phyloP scores from a whole-genome alignment of 2,113 vertebrate genomes.

The Xiphophorus hellerii region DNA sequence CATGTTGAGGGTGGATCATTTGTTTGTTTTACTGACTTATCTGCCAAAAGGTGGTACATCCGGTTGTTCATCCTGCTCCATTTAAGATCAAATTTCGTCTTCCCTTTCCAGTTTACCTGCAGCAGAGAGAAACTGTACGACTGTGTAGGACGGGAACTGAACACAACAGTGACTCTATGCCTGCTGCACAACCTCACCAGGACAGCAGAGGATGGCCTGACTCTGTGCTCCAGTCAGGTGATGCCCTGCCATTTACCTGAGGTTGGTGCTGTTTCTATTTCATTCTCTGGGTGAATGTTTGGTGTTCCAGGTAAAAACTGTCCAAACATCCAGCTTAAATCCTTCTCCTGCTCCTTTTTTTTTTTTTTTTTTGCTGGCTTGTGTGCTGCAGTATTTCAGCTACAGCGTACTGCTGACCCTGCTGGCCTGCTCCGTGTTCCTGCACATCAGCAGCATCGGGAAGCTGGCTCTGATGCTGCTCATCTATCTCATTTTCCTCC shows the following conservation, averaged over 20 bases:
- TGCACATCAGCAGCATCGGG: slow-evolving; percentile 97
- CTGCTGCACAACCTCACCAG: slow-evolving; percentile 85
- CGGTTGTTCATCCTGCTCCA: neutral
- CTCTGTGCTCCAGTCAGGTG: slow-evolving; percentile 80
- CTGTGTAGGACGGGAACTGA: slow-evolving; percentile 82
- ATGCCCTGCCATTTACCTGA: slow-evolving; percentile 91
- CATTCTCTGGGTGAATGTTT: slow-evolving; percentile 4
- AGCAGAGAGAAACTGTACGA: slow-evolving; percentile 81
- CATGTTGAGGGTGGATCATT: neutral
- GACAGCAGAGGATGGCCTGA: slow-evolving; percentile 75
- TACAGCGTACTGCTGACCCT: slow-evolving; percentile 93
- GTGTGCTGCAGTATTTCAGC: slow-evolving; percentile 87
- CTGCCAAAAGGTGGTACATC: neutral
- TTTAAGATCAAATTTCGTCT: slow-evolving; percentile 15
- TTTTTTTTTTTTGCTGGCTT: neutral
- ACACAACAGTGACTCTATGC: slow-evolving; percentile 84
- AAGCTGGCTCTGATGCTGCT: slow-evolving; percentile 91
- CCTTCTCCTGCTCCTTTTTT: slow-evolving; percentile 12
- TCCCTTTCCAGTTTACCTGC: slow-evolving; percentile 86
- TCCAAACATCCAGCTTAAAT: slow-evolving; percentile 31
- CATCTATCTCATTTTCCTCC: slow-evolving; percentile 88
- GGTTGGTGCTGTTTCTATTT: slow-evolving; percentile 76
- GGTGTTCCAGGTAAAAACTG: neutral
- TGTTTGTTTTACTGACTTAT: neutral
- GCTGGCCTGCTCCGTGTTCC: slow-evolving; percentile 95